These are phyloP conservation scores for Neosilurus hyrtlii DNA, from an alignment of 2,797 vertebrate species.

Conservation along the genomic window DNA sequence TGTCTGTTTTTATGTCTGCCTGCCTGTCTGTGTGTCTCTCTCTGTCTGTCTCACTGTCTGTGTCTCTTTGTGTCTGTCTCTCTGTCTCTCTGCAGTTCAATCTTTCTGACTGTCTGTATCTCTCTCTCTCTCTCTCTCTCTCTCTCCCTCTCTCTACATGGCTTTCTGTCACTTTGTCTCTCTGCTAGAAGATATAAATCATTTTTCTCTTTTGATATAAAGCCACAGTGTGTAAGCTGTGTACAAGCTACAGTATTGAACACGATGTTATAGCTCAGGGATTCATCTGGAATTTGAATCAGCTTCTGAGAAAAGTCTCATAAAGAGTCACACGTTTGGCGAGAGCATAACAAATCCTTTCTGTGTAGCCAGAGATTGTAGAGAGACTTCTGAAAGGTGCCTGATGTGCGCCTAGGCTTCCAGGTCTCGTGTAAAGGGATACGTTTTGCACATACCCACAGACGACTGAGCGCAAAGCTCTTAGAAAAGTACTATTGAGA, in stretches of 20 bases:
- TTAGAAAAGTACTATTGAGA: not conserved
- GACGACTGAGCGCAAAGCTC: not conserved
- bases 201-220: constrained; percentile 42
- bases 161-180: not conserved
- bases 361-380: not conserved
- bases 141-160: no score
- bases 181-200: constrained; percentile 34
- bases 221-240: constrained; percentile 25
- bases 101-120: no score
- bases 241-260: not conserved
- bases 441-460: not conserved
- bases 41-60: no score
- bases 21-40: no score
- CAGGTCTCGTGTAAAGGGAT: not conserved
- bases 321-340: not conserved
- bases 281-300: not conserved
- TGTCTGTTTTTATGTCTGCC: no score
- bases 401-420: not conserved
- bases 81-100: no score
- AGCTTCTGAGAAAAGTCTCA: not conserved
- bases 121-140: no score
- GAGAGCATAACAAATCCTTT: not conserved
- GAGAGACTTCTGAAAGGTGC: not conserved
- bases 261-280: not conserved
- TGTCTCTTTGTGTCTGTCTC: no score